Percentiles rank a stretch among this genome's conserved stretches.
These are phyloP conservation scores for Dasyprocta punctata DNA, from an alignment of 2,113 vertebrate genomes.

Conservation along the genomic window DNA sequence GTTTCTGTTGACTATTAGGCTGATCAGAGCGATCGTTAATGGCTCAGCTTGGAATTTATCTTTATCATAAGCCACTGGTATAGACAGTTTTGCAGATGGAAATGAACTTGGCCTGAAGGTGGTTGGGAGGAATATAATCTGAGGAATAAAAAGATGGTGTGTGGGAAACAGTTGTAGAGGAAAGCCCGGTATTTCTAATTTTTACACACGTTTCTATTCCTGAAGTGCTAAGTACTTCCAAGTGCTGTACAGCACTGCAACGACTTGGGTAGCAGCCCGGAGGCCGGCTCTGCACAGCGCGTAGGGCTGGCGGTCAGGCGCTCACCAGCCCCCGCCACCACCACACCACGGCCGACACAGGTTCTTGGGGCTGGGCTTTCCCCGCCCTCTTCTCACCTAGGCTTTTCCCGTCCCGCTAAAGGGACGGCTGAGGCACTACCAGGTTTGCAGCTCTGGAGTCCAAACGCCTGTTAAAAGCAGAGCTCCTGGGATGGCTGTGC, in stretches of 20 bases:
- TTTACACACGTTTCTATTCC: conserved; percentile 42
- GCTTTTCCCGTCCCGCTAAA: conserved; percentile 84
- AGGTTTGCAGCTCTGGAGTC: conserved; percentile 82
- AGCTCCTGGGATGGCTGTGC: conserved; percentile 82
- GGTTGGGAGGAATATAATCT: conserved; percentile 20
- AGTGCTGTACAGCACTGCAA: no score
- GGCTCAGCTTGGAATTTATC: conserved; percentile 13
- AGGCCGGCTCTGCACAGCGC: no score
- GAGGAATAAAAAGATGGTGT: not conserved
- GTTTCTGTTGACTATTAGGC: not conserved
- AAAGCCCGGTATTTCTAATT: conserved; percentile 55
- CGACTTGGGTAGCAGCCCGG: no score
- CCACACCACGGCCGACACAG: conserved; percentile 71
- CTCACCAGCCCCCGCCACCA: conserved; percentile 74
- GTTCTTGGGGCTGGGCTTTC: conserved; percentile 65
- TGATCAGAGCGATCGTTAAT: conserved; percentile 46
- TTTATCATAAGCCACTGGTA: conserved; percentile 47
- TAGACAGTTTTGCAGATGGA: not conserved
- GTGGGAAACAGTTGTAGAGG: conserved; percentile 53
- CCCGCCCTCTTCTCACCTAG: conserved; percentile 72
- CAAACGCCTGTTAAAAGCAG: conserved; percentile 83
- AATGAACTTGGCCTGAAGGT: not conserved
- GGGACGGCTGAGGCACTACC: conserved; percentile 81
- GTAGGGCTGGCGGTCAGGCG: conserved; percentile 83
- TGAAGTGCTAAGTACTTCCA: conserved; percentile 60